A percentile compares a stretch with the other conserved stretches of the same genome.
Conservation (phyloP, 2,888 invertebrate genomes). For the Microctonus brassicae region DNA sequence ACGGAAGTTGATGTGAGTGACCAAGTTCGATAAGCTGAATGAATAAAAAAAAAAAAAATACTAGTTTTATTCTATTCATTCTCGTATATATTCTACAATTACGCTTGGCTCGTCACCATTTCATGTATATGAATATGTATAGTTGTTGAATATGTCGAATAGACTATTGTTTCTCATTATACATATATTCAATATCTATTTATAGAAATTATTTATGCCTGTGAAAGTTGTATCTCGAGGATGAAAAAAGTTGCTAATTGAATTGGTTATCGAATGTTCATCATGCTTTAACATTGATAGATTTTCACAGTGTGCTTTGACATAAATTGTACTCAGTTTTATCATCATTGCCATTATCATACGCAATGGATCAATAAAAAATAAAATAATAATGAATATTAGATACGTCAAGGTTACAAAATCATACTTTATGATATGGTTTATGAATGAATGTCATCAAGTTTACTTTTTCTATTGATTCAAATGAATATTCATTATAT, state of each 20-base stretch:
- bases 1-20: slow-evolving; percentile 42
- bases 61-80: slow-evolving; percentile 12
- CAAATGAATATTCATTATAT: not conserved
- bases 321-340: not conserved
- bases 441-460: not conserved
- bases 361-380: not conserved
- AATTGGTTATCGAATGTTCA: too few relatives aligned
- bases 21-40: slow-evolving; percentile 42
- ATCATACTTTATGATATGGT: not conserved
- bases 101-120: too few relatives aligned
- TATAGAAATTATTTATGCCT: too few relatives aligned
- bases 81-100: too few relatives aligned
- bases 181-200: too few relatives aligned
- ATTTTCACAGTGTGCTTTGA: too few relatives aligned
- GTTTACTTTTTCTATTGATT: not conserved
- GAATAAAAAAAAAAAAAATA: not conserved
- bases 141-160: too few relatives aligned
- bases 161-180: too few relatives aligned
- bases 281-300: too few relatives aligned
- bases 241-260: too few relatives aligned
- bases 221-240: too few relatives aligned
- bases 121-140: too few relatives aligned
- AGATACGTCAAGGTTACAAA: not conserved
- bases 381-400: not conserved
- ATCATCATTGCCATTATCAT: not conserved